Evolutionary conservation across 1,140 invertebrate genomes (phyloP), one percentile per base, ranked within the genome.

Genomic region (Octopus bimaculoides): DNA sequence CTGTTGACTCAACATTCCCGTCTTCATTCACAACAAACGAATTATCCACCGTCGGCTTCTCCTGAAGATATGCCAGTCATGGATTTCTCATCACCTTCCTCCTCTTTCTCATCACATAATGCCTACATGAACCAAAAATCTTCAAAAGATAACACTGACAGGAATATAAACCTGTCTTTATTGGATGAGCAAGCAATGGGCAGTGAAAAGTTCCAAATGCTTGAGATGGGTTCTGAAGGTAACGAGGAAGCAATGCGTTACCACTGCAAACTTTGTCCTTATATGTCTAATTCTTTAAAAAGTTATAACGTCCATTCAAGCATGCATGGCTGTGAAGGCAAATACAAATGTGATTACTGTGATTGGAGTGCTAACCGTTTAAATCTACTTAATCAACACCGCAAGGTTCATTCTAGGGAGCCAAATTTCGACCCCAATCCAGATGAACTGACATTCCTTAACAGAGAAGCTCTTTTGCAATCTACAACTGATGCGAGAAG

Each of bases 321-420:
- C 54, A 85, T 86, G 82, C 88, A 89, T 83, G 87, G 85, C 5
- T 61, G 84, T 17, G 86, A 85, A 77, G 83, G 81, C 8, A 85
- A 85, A 26, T 88, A 85, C 77, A 86, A 85, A 20, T 89, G 88
- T 82, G 87, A 89, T 77, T 87, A 82, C 79, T 89, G 88, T 81
- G 86, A 88, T 80, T 88, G 87, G 87, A 88, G 87, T 80, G 83
- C 85, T 69, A 84, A 88, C 75, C 78, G 85, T 75, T 81, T 88
- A 6, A 86, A 85, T 54, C 80, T 87, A 10, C 73, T 89, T 69
- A 84, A 85, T 74, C 84, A 87, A 54, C 88, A 89, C 78, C 84
- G 88, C 20, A 84, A 83, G 80, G 85, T 89, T 14, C 88, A 89
- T 77, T 66, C 78, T 20, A 78, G 80, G 66, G 85, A 87, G 75